A percentile compares a stretch with the other conserved stretches of the same genome.
Evolutionary conservation across 92 coral and sea anemone species (phyloP).

Genomic region (Paramuricea clavata): DNA sequence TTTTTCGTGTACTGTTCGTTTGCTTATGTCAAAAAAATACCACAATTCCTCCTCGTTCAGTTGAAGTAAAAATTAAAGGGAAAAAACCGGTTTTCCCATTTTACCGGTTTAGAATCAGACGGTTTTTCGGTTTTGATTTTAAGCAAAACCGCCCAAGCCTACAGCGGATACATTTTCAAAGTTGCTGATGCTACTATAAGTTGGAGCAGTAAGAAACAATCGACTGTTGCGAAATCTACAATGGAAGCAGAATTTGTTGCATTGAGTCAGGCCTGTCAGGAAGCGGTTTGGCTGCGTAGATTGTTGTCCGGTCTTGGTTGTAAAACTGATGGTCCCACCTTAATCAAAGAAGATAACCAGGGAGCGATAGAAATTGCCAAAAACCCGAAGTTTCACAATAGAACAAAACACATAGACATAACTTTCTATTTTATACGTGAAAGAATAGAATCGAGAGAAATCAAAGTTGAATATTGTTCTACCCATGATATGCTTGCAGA

Average conservation of each 20-base stretch:
- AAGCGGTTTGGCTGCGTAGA: constrained; percentile 47
- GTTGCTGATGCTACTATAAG: constrained; percentile 35
- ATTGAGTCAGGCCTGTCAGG: constrained; percentile 50
- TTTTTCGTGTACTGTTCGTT: too few species aligned
- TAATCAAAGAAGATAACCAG: constrained; percentile 56
- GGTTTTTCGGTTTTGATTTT: too few species aligned
- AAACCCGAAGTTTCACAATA: constrained; percentile 49
- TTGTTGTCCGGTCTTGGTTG: constrained; percentile 56
- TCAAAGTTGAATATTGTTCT: constrained; percentile 51
- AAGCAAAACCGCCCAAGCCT: too few species aligned
- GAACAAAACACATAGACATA: constrained; percentile 54
- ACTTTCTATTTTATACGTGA: constrained; percentile 50
- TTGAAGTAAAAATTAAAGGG: too few species aligned
- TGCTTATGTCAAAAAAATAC: too few species aligned
- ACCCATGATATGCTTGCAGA: constrained; percentile 54
- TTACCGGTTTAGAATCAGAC: too few species aligned
- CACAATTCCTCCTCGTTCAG: too few species aligned
- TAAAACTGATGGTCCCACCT: constrained; percentile 45
- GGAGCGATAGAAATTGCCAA: constrained; percentile 48
- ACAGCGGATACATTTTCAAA: constrained; percentile 51
- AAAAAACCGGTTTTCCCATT: too few species aligned
- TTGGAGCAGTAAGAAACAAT: constrained; percentile 47
- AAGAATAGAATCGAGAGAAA: constrained; percentile 46
- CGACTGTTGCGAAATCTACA: constrained; percentile 15
- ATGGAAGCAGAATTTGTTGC: constrained; percentile 54